Conservation (phyloP, 2,888 invertebrate species). For the Empis livida region DNA sequence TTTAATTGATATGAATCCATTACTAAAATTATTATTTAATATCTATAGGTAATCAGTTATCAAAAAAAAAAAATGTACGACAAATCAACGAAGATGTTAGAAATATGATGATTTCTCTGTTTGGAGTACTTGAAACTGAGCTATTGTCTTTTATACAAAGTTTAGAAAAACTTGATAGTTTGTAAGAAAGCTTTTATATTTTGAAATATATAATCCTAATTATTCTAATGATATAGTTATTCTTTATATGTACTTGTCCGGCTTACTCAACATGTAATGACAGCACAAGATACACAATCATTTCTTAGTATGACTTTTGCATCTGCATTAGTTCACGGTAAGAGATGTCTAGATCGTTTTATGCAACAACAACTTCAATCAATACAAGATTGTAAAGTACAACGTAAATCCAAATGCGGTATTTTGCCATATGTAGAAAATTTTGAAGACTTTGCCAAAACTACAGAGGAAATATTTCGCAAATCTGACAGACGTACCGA, state of each 20-base stretch:
- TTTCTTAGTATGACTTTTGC: slow-evolving; percentile 81
- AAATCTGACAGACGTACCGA: slow-evolving; percentile 78
- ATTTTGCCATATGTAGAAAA: slow-evolving; percentile 80
- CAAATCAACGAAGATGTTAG: slow-evolving; percentile 68
- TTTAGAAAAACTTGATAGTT: slow-evolving; percentile 77
- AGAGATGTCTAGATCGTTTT: slow-evolving; percentile 81
- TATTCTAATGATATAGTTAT: slow-evolving; percentile 45
- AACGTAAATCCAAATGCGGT: slow-evolving; percentile 64
- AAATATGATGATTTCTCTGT: slow-evolving; percentile 79
- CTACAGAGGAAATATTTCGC: slow-evolving; percentile 76
- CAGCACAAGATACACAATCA: slow-evolving; percentile 73
- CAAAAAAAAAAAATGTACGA: slow-evolving; percentile 48
- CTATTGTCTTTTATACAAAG: slow-evolving; percentile 72
- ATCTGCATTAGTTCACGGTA: slow-evolving; percentile 73
- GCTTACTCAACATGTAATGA: slow-evolving; percentile 85
- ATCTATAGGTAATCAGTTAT: slow-evolving; percentile 17
- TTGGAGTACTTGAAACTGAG: slow-evolving; percentile 77
- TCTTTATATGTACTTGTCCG: slow-evolving; percentile 88
- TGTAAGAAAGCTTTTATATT: slow-evolving; percentile 49
- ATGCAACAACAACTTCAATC: slow-evolving; percentile 73
- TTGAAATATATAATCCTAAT: not conserved
- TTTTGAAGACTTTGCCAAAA: slow-evolving; percentile 78
- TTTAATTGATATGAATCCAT: too few relatives aligned
- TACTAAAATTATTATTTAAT: not conserved
- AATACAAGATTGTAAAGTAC: slow-evolving; percentile 60